A percentile compares a stretch with the other conserved stretches of the same genome.
Conservation (phyloP, 1,140 invertebrate genomes). For the Drosophila eugracilis region DNA sequence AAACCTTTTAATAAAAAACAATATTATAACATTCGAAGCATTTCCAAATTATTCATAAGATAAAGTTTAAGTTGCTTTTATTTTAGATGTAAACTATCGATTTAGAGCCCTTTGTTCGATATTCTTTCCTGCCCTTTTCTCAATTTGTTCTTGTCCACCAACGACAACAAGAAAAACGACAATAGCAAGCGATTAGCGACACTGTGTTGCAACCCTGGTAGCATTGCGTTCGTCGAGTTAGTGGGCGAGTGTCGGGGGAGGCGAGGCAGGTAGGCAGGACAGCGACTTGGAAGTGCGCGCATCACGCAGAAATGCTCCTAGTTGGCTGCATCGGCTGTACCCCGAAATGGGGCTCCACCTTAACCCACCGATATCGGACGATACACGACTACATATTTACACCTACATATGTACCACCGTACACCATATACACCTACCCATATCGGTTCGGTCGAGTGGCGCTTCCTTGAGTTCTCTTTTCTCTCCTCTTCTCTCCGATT, state of each 20-base stretch:
- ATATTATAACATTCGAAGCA: too few relatives aligned
- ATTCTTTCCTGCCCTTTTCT: background rate
- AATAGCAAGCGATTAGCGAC: constrained; percentile 13
- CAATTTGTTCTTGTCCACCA: constrained; percentile 4
- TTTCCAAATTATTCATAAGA: background rate
- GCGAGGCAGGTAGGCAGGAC: constrained; percentile 36
- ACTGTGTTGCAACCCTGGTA: constrained; percentile 24
- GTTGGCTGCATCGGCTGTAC: constrained; percentile 43
- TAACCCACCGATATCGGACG: constrained; percentile 9
- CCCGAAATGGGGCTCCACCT: constrained; percentile 20
- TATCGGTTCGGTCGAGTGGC: constrained; percentile 34
- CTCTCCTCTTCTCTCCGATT: constrained; percentile 18
- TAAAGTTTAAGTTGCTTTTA: background rate
- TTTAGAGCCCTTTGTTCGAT: constrained; percentile 11
- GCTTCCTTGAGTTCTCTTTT: constrained; percentile 38
- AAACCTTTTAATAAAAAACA: too few relatives aligned
- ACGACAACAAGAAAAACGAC: background rate
- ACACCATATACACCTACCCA: constrained; percentile 31
- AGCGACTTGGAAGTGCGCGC: constrained; percentile 48
- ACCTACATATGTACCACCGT: constrained; percentile 1
- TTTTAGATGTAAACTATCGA: background rate
- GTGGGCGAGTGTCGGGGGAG: constrained; percentile 1
- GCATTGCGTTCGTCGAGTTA: constrained; percentile 27
- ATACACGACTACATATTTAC: constrained; percentile 7
- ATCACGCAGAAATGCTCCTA: constrained; percentile 37